phyloP scores from a whole-genome alignment of 2,113 vertebrate species.

The Daphoenositta chrysoptera region DNA sequence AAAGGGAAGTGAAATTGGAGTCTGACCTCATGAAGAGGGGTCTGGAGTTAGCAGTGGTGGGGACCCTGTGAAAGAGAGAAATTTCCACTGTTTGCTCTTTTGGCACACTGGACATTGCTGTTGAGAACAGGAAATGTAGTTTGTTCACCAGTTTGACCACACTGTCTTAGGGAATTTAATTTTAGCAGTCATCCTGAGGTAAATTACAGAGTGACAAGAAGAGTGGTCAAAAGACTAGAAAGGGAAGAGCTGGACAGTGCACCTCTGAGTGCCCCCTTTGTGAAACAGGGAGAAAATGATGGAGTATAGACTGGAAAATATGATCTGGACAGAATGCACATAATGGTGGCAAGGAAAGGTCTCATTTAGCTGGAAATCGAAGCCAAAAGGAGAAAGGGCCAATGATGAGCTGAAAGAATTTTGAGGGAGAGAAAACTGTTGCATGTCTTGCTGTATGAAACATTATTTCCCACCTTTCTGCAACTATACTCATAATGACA shows the following conservation, averaged over 20 bases:
- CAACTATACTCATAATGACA: neutral
- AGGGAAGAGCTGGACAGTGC: neutral
- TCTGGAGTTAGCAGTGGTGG: neutral
- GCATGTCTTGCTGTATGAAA: neutral
- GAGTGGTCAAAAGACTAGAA: neutral
- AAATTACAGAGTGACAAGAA: neutral
- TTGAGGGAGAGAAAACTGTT: neutral
- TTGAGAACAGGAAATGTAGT: neutral
- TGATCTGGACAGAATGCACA: neutral
- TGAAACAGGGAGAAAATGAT: neutral
- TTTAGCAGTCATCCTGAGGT: neutral
- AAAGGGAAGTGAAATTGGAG: neutral
- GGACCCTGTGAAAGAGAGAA: neutral
- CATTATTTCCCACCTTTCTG: neutral
- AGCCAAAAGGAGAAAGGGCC: neutral
- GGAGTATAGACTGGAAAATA: neutral
- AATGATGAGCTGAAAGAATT: neutral
- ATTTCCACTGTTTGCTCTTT: neutral
- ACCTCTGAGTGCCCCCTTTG: neutral
- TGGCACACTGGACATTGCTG: neutral
- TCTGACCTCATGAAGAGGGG: accelerated
- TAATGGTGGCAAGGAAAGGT: neutral
- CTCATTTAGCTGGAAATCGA: neutral
- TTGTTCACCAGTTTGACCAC: neutral
- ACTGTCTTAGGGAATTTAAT: neutral